Conservation (phyloP, 2,113 vertebrate genomes). For the Notarius quadriscutis region DNA sequence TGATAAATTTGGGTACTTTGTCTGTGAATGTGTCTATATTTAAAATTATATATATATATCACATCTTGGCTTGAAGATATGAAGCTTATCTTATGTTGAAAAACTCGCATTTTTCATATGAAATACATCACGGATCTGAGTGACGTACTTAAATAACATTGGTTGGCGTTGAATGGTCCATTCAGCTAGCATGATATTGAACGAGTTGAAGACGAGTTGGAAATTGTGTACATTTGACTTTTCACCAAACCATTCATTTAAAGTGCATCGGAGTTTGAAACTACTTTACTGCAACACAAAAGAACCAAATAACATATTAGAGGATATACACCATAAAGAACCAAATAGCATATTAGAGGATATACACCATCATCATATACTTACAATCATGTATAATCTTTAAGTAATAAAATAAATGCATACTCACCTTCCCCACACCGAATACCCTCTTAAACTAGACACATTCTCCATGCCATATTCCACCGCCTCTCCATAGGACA, state of each 20-base stretch:
- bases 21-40: too few species aligned
- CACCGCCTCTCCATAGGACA: constrained; percentile 86
- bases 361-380: background rate
- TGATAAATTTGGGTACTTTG: too few species aligned
- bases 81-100: too few species aligned
- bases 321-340: background rate
- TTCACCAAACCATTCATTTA: background rate
- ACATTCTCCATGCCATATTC: constrained; percentile 84
- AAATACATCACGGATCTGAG: too few species aligned
- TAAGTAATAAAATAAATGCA: background rate
- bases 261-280: background rate
- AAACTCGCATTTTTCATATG: too few species aligned
- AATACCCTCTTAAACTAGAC: constrained; percentile 80
- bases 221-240: background rate
- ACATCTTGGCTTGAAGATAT: too few species aligned
- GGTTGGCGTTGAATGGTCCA: too few species aligned
- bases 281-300: background rate
- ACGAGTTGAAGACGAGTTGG: too few species aligned
- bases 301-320: background rate
- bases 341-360: background rate
- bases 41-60: too few species aligned
- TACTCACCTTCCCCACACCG: constrained; percentile 86
- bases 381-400: background rate
- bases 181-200: too few species aligned
- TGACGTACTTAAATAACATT: too few species aligned